Conservation (phyloP, 2,113 vertebrate species). For the Oncorhynchus nerka region DNA sequence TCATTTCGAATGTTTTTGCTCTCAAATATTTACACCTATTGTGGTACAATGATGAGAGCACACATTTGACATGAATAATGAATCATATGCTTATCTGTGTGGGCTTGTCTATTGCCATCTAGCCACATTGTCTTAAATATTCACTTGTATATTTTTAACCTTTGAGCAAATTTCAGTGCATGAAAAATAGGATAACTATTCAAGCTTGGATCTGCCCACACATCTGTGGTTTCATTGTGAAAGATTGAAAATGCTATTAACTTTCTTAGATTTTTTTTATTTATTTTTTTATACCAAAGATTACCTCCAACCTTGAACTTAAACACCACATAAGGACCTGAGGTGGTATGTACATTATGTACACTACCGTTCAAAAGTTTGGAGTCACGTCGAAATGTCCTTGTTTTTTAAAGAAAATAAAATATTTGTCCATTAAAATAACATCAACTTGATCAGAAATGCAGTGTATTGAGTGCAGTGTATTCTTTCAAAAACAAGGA, state of each 20-base stretch:
- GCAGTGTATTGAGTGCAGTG: no score
- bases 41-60: conserved; percentile 33
- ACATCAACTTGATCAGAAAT: no score
- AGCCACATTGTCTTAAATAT: background rate
- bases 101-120: conserved; percentile 14
- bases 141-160: conserved; percentile 7
- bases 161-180: conserved; percentile 12
- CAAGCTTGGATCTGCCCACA: conserved; percentile 10
- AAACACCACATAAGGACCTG: background rate
- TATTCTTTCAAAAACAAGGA: no score
- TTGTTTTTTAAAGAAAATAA: background rate
- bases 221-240: background rate
- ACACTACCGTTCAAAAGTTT: background rate
- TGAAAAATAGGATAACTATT: background rate
- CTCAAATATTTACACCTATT: no score
- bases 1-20: no score
- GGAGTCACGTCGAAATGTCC: conserved; percentile 15
- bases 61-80: conserved; percentile 29
- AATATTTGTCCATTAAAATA: no score
- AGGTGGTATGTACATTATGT: background rate
- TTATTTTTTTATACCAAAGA: no score
- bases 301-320: no score
- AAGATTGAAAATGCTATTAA: background rate
- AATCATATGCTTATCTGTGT: conserved; percentile 14
- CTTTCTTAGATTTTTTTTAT: background rate